Evolutionary conservation across 1,140 invertebrate genomes (phyloP).

Genomic region (Hylaeus anthracinus): DNA sequence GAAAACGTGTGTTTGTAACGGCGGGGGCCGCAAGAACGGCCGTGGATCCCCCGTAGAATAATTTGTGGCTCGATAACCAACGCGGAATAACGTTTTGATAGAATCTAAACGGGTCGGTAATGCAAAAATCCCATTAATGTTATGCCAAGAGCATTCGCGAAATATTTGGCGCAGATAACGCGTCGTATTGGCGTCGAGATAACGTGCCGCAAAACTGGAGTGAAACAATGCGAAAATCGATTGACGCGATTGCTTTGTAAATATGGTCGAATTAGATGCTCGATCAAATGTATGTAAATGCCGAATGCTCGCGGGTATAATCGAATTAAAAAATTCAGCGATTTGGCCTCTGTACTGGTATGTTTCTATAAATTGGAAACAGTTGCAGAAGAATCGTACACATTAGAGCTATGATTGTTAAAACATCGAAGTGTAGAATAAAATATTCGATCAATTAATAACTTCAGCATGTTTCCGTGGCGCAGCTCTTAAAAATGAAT

Average conservation of each 20-base stretch:
- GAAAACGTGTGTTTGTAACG: neutral
- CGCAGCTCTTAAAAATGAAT: too few species aligned
- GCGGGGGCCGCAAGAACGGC: neutral
- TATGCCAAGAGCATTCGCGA: conserved; percentile 16
- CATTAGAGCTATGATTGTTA: too few species aligned
- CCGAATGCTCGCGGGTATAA: neutral
- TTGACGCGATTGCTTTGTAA: neutral
- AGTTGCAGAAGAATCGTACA: too few species aligned
- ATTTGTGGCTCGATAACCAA: conserved; percentile 53
- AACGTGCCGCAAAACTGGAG: conserved; percentile 4
- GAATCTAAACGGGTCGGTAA: conserved; percentile 52
- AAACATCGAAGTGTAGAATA: too few species aligned
- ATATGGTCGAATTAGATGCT: neutral
- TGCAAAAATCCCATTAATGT: conserved; percentile 61
- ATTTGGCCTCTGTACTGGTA: too few species aligned
- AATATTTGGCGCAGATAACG: conserved; percentile 49
- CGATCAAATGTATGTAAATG: neutral
- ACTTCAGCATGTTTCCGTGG: too few species aligned
- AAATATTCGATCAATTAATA: too few species aligned
- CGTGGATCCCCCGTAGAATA: conserved; percentile 24
- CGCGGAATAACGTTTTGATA: conserved; percentile 34
- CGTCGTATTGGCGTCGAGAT: neutral
- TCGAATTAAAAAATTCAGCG: too few species aligned
- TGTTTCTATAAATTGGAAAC: too few species aligned
- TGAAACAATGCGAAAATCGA: conserved; percentile 37